Base-by-base conservation (phyloP, 2,888 invertebrate species). In the Cantharis lateralis region DNA sequence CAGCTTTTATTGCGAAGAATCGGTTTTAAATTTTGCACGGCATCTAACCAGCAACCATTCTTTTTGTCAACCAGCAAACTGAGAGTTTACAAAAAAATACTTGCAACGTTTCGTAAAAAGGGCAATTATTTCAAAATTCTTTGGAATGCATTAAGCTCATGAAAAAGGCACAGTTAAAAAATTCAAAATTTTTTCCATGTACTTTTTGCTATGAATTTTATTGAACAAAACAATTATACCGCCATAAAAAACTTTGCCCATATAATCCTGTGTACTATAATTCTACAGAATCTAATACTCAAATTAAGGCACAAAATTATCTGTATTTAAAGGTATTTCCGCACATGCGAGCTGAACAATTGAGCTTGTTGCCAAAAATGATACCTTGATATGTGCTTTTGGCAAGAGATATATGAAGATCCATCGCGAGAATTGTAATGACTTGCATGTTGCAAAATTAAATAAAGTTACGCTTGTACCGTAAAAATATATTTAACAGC, bases 321-420 rank as follows among this genome's bases (percentile, higher is more conserved):
- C 76, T 48, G n/a, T n/a, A n/a, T n/a, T n/a, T n/a, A 20, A 72
- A 24, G 78, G 78, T 16, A 72, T 75, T 68, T 71, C 74, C 4
- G 81, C 82, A 70, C 64, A 76, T n/a, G n/a, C 11, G 70, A 81
- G 20, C 61, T 81, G 11, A 79, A 79, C 63, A 78, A 78, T n/a
- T n/a, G n/a, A n/a, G n/a, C n/a, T n/a, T n/a, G n/a, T n/a, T n/a
- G n/a, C n/a, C n/a, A n/a, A n/a, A n/a, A n/a, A n/a, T n/a, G n/a
- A n/a, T n/a, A n/a, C n/a, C n/a, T n/a, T n/a, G n/a, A n/a, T n/a
- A n/a, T n/a, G n/a, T n/a, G n/a, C n/a, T n/a, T n/a, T n/a, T n/a
- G n/a, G n/a, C n/a, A n/a, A n/a, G n/a, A n/a, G n/a, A n/a, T n/a
- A n/a, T 15, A 24, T 80, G 70, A 80, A 81, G n/a, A 71, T 81